Evolutionary conservation across 2,888 invertebrate genomes (phyloP).

Genomic region (Philonicus albiceps): DNA sequence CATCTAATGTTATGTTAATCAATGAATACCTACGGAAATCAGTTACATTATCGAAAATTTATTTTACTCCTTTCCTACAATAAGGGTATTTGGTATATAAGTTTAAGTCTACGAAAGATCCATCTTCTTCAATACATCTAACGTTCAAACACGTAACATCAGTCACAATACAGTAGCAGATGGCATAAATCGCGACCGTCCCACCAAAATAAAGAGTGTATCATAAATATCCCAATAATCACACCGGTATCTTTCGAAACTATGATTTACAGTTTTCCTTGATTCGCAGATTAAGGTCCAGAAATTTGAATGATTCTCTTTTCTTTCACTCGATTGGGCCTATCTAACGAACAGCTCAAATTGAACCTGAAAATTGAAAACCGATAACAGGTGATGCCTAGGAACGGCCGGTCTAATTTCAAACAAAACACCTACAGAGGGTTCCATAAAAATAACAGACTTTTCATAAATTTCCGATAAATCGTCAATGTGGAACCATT

Average conservation of each 20-base stretch:
- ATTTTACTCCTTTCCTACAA: no score
- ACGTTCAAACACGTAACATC: no score
- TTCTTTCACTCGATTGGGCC: neutral
- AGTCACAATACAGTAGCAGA: neutral
- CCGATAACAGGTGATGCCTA: slow-evolving; percentile 21
- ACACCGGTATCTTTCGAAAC: neutral
- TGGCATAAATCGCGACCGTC: neutral
- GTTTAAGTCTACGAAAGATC: no score
- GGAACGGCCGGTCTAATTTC: neutral
- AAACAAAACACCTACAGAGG: slow-evolving; percentile 18
- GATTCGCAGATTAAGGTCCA: neutral
- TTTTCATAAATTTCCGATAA: slow-evolving; percentile 23
- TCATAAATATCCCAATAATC: neutral
- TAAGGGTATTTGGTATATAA: no score
- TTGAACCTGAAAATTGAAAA: neutral
- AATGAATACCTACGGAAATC: no score
- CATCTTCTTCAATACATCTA: no score
- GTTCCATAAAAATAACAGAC: neutral
- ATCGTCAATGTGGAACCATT: slow-evolving; percentile 5
- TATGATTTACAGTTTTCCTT: neutral
- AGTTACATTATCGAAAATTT: no score
- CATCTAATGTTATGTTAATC: no score
- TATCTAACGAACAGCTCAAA: slow-evolving; percentile 19
- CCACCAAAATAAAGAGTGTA: neutral
- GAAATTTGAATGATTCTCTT: neutral